These are phyloP conservation scores for Cisticola juncidis DNA, from an alignment of 2,113 vertebrate genomes.

Conservation along the genomic window DNA sequence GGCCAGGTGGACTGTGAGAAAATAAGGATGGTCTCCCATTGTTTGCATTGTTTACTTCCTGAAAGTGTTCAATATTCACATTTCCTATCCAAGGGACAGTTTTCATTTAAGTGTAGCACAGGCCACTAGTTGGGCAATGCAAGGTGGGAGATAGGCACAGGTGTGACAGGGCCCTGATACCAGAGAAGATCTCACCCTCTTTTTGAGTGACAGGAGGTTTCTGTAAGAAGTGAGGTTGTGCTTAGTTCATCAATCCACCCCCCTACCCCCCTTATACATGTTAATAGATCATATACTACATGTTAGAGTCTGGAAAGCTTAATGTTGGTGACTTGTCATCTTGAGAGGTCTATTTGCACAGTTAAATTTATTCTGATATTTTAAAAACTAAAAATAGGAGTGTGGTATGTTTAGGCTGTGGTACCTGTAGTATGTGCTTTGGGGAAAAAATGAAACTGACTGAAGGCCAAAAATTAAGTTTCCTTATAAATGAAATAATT, in stretches of 20 bases:
- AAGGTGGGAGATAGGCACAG: not conserved
- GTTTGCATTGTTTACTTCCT: not conserved
- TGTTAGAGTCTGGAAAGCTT: not conserved
- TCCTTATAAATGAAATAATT: not conserved
- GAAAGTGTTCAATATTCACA: not conserved
- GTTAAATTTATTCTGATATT: not conserved
- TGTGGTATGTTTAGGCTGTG: not conserved
- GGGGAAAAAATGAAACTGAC: not conserved
- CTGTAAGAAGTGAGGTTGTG: not conserved
- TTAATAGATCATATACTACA: not conserved
- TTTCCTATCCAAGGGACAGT: not conserved
- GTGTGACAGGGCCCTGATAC: not conserved
- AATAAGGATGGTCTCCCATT: not conserved
- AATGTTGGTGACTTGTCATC: not conserved
- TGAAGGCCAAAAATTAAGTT: not conserved
- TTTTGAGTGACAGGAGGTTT: not conserved
- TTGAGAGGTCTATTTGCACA: not conserved
- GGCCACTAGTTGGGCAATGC: not conserved
- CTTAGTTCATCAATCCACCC: not conserved
- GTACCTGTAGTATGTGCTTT: not conserved
- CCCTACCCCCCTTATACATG: not conserved
- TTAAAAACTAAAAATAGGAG: not conserved
- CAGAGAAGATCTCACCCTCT: not conserved
- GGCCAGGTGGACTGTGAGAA: not conserved
- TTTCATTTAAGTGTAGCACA: not conserved